These are phyloP conservation scores for Cephus pygmeus DNA, from an alignment of 2,888 invertebrate genomes.

Conservation along the genomic window DNA sequence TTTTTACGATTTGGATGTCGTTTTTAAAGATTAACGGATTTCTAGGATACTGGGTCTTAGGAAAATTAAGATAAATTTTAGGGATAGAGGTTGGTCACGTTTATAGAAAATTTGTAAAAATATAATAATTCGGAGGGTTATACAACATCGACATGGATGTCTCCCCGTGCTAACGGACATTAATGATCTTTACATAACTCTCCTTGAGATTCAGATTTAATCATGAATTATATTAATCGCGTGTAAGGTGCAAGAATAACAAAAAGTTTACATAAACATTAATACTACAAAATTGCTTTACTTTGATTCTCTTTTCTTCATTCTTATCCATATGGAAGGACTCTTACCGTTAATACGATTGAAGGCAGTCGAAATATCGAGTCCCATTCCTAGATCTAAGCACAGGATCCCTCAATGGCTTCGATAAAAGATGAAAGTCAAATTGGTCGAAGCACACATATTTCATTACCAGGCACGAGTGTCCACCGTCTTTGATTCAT, in stretches of 20 bases:
- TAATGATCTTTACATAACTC: not conserved
- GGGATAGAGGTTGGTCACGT: no score
- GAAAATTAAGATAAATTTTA: no score
- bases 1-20: no score
- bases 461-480: not conserved
- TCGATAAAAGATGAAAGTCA: not conserved
- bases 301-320: not conserved
- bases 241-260: not conserved
- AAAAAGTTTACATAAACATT: not conserved
- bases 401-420: not conserved
- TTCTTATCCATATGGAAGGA: not conserved
- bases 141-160: not conserved
- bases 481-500: not conserved
- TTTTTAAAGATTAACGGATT: no score
- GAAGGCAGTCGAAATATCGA: slow-evolving; percentile 42
- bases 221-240: no score
- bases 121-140: no score
- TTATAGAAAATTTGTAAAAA: no score
- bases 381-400: slow-evolving; percentile 33
- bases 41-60: no score
- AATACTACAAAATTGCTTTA: not conserved
- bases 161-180: not conserved
- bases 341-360: slow-evolving; percentile 37
- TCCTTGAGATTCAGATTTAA: not conserved
- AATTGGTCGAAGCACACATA: not conserved